phyloP scores from a whole-genome alignment of 1,140 invertebrate species.

The Zaprionus davidi region DNA sequence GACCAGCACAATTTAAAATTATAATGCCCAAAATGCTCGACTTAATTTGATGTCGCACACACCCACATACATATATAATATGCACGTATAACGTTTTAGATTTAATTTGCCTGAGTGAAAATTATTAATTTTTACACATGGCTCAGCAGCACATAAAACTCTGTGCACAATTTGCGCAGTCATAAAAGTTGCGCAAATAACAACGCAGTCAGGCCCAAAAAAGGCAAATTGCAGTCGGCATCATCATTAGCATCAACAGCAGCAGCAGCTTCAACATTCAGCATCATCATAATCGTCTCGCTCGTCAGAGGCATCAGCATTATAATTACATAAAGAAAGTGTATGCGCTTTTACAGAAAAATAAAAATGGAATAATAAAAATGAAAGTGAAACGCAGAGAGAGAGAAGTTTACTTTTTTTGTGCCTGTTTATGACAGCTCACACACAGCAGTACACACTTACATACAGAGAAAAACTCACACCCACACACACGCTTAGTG shows the following conservation, averaged over 20 bases:
- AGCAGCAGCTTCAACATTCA: constrained; percentile 19
- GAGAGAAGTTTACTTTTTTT: constrained; percentile 61
- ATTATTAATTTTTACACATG: constrained; percentile 77
- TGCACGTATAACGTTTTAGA: constrained; percentile 46
- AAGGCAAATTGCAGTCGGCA: constrained; percentile 34
- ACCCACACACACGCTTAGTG: constrained; percentile 14
- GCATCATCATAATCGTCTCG: constrained; percentile 10
- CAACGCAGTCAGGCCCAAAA: constrained; percentile 16
- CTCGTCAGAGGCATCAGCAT: constrained; percentile 50
- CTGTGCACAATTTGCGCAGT: constrained; percentile 60
- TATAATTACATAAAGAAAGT: constrained; percentile 72
- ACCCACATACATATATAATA: not conserved
- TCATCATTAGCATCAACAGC: constrained; percentile 3
- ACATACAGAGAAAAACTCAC: constrained; percentile 4
- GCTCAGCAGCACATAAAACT: constrained; percentile 61
- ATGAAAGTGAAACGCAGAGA: constrained; percentile 13
- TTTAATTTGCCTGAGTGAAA: constrained; percentile 71
- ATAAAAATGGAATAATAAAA: constrained; percentile 69
- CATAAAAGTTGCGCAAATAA: constrained; percentile 74
- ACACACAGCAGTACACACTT: constrained; percentile 25
- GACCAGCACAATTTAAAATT: constrained; percentile 4
- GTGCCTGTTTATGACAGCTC: constrained; percentile 73
- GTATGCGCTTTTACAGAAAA: constrained; percentile 64
- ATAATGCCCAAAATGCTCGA: constrained; percentile 5
- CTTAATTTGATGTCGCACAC: constrained; percentile 6